Base-by-base conservation (phyloP, 2,888 invertebrate genomes). In the Polietes domitor region DNA sequence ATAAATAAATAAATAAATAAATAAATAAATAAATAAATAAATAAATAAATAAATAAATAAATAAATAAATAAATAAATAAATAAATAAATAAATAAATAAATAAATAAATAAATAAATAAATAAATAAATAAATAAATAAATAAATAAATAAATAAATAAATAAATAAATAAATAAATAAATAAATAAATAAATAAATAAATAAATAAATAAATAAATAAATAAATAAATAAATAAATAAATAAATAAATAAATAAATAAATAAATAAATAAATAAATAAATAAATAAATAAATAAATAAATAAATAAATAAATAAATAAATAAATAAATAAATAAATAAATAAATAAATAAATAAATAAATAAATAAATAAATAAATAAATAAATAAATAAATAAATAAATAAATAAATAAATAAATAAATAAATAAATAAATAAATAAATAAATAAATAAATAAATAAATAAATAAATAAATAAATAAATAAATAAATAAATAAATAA, bases 111-210 rank as follows among this genome's bases (percentile, higher is more conserved):
- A n/a, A 21, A 55, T 9, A 19, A 55, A 19, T 55, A 55, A 21
- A 21, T 55, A 41, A 41, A 61, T 61, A 61, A 21, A 61, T 61
- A 61, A 21, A 61, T 61, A 61, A 21, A 61, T 61, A 61, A 21
- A 61, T 61, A 61, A 21, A 61, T 61, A 61, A 21, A 61, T 61
- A 61, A 21, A 61, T 61, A 61, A 21, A 61, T 61, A 61, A 21
- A 61, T 61, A 61, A 21, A 61, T 61, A 61, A 21, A 61, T 61
- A 61, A 21, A 61, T 61, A 61, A 21, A 61, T 61, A 61, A 21
- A 24, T 61, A 61, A 21, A 61, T 61, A 61, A 21, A 61, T 61
- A 61, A 21, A 61, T 61, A 61, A 21, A 61, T 61, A 61, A 21
- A 61, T 61, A 61, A 12, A 61, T 61, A 61, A 21, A 61, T 61